Evolutionary conservation across 2,888 invertebrate species (phyloP).

Genomic region (Myathropa florea): DNA sequence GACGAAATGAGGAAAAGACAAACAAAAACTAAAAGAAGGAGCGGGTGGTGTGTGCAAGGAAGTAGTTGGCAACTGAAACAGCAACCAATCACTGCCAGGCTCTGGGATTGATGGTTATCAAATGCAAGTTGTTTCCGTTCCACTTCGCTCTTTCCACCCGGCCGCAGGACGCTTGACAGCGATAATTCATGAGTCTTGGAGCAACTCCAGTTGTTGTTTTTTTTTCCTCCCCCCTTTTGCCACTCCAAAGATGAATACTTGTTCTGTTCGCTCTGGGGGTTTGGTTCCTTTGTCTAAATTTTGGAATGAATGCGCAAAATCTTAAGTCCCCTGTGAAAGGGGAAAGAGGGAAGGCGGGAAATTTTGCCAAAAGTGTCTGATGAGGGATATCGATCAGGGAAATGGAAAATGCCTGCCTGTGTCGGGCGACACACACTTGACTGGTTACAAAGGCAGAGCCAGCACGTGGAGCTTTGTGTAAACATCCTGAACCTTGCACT

Average conservation of each 20-base stretch:
- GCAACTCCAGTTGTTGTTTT: conserved; percentile 35
- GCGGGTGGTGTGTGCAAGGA: neutral
- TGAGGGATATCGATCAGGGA: neutral
- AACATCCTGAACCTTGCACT: neutral
- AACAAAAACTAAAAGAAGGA: neutral
- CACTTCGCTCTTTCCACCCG: neutral
- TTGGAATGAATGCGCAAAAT: conserved; percentile 1
- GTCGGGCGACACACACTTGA: neutral
- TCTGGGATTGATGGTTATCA: conserved; percentile 49
- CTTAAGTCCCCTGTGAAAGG: neutral
- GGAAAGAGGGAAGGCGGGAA: neutral
- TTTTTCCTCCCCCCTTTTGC: neutral
- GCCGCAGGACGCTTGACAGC: conserved; percentile 37
- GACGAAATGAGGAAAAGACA: neutral
- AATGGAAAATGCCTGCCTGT: neutral
- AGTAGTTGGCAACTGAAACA: conserved; percentile 44
- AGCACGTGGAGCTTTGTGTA: neutral
- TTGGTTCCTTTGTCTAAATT: neutral
- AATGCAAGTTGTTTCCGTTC: conserved; percentile 47
- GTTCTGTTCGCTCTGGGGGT: neutral
- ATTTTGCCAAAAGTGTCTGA: neutral
- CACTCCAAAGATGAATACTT: neutral
- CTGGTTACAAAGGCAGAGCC: neutral
- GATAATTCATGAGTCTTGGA: conserved; percentile 53
- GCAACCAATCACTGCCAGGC: conserved; percentile 50